A percentile compares a stretch with the other conserved stretches of the same genome.
Conservation (phyloP, 1,140 invertebrate genomes). For the Tachypleus tridentatus region DNA sequence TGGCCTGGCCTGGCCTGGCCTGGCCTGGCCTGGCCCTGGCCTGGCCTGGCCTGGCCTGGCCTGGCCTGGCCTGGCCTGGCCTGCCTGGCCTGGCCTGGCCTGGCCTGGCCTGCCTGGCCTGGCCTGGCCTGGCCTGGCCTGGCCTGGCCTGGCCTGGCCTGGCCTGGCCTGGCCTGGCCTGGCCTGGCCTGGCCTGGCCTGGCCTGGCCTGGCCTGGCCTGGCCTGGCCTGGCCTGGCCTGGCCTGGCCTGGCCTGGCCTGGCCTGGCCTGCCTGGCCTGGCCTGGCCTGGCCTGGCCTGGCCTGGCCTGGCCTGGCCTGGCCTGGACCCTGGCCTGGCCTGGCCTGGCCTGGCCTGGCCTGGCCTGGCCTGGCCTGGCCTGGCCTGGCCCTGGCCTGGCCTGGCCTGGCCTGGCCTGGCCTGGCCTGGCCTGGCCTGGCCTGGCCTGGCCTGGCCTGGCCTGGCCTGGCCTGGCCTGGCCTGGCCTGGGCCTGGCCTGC, state of each 20-base stretch:
- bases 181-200: slow-evolving; percentile 25
- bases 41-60: slow-evolving; percentile 25
- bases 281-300: slow-evolving; percentile 26
- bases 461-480: slow-evolving; percentile 25
- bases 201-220: slow-evolving; percentile 25
- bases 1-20: slow-evolving; percentile 25
- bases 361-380: slow-evolving; percentile 14
- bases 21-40: too few species aligned
- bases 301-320: slow-evolving; percentile 23
- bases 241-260: slow-evolving; percentile 24
- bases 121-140: slow-evolving; percentile 22
- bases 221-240: slow-evolving; percentile 24
- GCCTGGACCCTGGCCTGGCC: too few species aligned
- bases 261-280: too few species aligned
- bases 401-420: slow-evolving; percentile 24
- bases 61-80: slow-evolving; percentile 23
- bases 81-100: slow-evolving; percentile 18
- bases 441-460: slow-evolving; percentile 24
- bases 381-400: too few species aligned
- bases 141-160: slow-evolving; percentile 26
- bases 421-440: slow-evolving; percentile 24
- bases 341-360: slow-evolving; percentile 21
- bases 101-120: too few species aligned
- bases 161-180: slow-evolving; percentile 24
- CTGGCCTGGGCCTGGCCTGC: slow-evolving; percentile 18